These are phyloP conservation scores for Vireo griseus DNA, from an alignment of 2,797 vertebrate genomes.

Conservation along the genomic window DNA sequence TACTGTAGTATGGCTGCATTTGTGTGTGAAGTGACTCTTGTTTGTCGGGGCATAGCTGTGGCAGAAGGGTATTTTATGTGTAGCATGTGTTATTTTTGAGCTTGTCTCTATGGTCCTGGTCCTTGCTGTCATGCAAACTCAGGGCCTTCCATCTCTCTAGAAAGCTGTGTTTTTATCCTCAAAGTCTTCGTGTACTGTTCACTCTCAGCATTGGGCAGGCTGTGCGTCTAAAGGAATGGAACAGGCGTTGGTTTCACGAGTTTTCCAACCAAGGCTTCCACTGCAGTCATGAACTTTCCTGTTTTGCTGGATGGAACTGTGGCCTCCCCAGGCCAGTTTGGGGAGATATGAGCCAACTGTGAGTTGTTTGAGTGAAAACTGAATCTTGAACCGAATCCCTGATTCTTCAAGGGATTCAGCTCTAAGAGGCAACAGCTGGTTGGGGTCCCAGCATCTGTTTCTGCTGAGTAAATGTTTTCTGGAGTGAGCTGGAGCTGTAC, in stretches of 20 bases:
- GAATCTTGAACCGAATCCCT: not conserved
- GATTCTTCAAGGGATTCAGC: not conserved
- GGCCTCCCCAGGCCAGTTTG: not conserved
- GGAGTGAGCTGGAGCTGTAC: not conserved
- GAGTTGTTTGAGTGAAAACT: not conserved
- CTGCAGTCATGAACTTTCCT: not conserved
- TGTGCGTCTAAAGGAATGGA: not conserved
- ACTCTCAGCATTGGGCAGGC: not conserved
- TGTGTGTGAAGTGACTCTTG: not conserved
- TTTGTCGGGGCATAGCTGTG: not conserved
- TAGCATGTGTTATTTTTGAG: not conserved
- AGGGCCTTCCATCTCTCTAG: not conserved
- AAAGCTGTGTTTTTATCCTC: rapidly evolving
- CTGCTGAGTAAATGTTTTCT: not conserved
- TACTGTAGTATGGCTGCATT: not conserved
- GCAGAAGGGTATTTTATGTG: not conserved
- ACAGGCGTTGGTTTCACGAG: not conserved
- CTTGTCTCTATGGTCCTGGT: not conserved
- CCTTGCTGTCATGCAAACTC: not conserved
- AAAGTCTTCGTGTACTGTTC: rapidly evolving
- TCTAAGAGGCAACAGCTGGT: not conserved
- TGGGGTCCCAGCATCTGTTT: not conserved
- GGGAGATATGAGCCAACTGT: rapidly evolving
- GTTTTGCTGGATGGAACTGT: not conserved
- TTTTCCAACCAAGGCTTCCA: not conserved